Percentiles rank a stretch among this genome's conserved stretches.
Evolutionary conservation across 2,113 vertebrate genomes (phyloP).

Genomic region (Psilopogon haemacephalus): DNA sequence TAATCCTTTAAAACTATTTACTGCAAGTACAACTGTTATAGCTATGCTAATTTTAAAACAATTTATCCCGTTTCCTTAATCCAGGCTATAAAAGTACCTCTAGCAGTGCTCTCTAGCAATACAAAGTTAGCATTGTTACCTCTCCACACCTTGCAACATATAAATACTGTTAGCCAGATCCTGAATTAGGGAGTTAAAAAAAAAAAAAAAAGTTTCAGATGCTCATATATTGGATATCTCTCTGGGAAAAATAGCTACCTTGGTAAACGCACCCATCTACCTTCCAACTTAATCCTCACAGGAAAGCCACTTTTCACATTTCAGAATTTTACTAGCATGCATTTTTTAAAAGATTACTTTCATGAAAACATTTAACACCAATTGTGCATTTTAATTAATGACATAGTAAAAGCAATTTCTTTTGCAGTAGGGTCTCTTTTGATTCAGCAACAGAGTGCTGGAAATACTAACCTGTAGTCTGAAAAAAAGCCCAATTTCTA

Average conservation of each 20-base stretch:
- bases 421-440: neutral
- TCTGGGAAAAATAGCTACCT: neutral
- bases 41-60: neutral
- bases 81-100: neutral
- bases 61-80: constrained; percentile 3
- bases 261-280: neutral
- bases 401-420: neutral
- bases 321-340: neutral
- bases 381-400: constrained; percentile 15
- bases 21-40: neutral
- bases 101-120: neutral
- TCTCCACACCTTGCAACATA: neutral
- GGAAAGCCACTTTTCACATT: neutral
- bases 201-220: neutral
- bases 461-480: neutral
- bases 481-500: neutral
- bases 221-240: neutral
- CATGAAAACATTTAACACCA: constrained; percentile 25
- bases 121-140: neutral
- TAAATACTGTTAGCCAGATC: neutral
- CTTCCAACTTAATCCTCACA: neutral
- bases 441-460: neutral
- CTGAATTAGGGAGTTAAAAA: neutral
- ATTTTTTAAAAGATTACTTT: constrained; percentile 11
- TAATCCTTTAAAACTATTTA: constrained; percentile 33